Base-by-base conservation (phyloP, 2,797 vertebrate species). In the Craterocephalus amniculus region DNA sequence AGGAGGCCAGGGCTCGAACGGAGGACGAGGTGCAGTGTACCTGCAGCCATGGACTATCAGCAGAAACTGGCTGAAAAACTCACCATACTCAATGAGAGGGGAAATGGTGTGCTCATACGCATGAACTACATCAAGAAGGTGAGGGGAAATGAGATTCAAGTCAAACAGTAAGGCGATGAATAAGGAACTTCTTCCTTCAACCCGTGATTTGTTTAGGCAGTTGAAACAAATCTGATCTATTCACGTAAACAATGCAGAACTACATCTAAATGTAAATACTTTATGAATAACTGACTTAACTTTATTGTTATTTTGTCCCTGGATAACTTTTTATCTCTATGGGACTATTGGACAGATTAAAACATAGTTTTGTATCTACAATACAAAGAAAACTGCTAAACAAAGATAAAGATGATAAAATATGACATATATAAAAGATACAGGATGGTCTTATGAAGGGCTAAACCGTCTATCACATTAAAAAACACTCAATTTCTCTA, bases 101-200 rank as follows among this genome's bases (percentile, higher is more conserved):
- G 97, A 1, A 92, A 80, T 22, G 97, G 96, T 0, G 95, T 98
- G 67, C 94, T 97, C 34, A 86, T 96, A 68, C 95, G 97, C 0
- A 94, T 97, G 91, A 96, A 96, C 89, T 93, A 97, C 93, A 97
- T 98, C 72, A 98, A 96, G 89, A 98, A 97, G 96, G 97, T 97
- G 90, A 88, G 90, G 34, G 22, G 43, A 31, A 67, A 43, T 4
- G 58, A 51, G 20, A 40, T 40, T 55, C 62, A 24, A 63, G 14
- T 10, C 35, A 0, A 56, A 18, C 1, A 8, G 51, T 26, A 38
- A 6, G 22, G 70, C 70, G 20, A 31, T 38, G 77, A 91, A 91
- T 61, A 78, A 78, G 89, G 90, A 91, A 92, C 87, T 87, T 67
- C 57, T 68, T 18, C 26, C 12, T 29, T 18, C 3, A 59, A 9